Evolutionary conservation across 2,113 vertebrate species (phyloP).

Genomic region (Ursus arctos): DNA sequence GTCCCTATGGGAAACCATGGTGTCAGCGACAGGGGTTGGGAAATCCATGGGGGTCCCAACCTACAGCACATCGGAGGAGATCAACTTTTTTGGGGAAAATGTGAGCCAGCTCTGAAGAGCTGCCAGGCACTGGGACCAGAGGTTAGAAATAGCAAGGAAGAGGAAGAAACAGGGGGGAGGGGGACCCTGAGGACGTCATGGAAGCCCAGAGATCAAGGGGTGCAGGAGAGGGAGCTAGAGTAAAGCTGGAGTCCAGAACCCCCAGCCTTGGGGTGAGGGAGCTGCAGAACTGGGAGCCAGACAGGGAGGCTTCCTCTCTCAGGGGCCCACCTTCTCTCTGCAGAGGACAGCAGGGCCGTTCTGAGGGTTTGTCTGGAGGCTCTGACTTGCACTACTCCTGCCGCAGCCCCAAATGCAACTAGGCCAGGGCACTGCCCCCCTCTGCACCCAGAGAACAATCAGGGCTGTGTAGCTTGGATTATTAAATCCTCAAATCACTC

Average conservation of each 20-base stretch:
- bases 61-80: not conserved
- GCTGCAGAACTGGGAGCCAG: too few species aligned
- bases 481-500: conserved; percentile 77
- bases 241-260: not conserved
- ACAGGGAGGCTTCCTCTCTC: not conserved
- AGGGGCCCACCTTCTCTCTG: not conserved
- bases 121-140: conserved; percentile 72
- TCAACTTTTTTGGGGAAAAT: not conserved
- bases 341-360: not conserved
- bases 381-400: not conserved
- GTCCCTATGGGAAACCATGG: not conserved
- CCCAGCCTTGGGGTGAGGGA: not conserved
- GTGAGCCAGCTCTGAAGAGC: conserved; percentile 59
- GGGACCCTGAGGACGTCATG: conserved; percentile 70
- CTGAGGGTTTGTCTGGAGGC: not conserved
- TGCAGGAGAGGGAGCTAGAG: not conserved
- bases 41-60: not conserved
- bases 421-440: conserved; percentile 53
- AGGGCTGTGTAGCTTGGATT: conserved; percentile 12
- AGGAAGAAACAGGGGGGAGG: not conserved
- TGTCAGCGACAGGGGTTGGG: not conserved
- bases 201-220: conserved; percentile 67
- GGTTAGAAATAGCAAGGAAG: conserved; percentile 42
- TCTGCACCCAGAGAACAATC: conserved; percentile 80
- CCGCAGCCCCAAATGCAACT: not conserved